Percentiles rank a stretch among this genome's conserved stretches.
These are phyloP conservation scores for Trematocara zebra DNA, from an alignment of 2,113 vertebrate genomes.

Conservation along the genomic window DNA sequence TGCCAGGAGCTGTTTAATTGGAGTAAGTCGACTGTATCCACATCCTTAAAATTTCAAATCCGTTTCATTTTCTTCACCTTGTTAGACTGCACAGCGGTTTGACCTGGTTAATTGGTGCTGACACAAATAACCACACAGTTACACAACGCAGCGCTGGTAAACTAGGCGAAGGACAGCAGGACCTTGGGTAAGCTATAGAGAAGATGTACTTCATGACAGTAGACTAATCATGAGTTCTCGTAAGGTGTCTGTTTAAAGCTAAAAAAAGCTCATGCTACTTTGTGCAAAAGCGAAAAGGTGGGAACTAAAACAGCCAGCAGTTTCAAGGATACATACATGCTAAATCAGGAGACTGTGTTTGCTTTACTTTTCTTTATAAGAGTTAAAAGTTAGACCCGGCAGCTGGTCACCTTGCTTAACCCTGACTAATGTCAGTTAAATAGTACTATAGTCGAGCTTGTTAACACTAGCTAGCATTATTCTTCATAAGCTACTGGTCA, in stretches of 20 bases:
- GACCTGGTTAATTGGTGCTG: slow-evolving; percentile 31
- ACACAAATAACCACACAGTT: slow-evolving; percentile 18
- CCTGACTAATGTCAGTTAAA: neutral
- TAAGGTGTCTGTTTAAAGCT: neutral
- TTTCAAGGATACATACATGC: neutral
- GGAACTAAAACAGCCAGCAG: neutral
- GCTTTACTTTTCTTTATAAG: neutral
- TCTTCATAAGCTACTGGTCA: neutral
- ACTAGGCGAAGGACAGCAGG: slow-evolving; percentile 43
- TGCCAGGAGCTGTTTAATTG: neutral
- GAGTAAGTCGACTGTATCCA: neutral
- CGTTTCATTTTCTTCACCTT: neutral
- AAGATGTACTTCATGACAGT: slow-evolving; percentile 11
- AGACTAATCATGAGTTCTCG: slow-evolving; percentile 25
- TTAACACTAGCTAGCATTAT: neutral
- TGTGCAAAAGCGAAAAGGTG: neutral
- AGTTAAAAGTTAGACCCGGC: neutral
- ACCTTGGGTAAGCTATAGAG: slow-evolving; percentile 41
- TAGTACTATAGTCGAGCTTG: neutral
- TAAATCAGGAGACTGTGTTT: neutral
- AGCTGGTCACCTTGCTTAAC: neutral
- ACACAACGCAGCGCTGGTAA: slow-evolving; percentile 4
- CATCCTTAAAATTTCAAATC: neutral
- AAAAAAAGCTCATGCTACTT: neutral
- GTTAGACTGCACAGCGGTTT: neutral